Base-by-base conservation (phyloP, 2,113 vertebrate species). In the Anolis carolinensis region DNA sequence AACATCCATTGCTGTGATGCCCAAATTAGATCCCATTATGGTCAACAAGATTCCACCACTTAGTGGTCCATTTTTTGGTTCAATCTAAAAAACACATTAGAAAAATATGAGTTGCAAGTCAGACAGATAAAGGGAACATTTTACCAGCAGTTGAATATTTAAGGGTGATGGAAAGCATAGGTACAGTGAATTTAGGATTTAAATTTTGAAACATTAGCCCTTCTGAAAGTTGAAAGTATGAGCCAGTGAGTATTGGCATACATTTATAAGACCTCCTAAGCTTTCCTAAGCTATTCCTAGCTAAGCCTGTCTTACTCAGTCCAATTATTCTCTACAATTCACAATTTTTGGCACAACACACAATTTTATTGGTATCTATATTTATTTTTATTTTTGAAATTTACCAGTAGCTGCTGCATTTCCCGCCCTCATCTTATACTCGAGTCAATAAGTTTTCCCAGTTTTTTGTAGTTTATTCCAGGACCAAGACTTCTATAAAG, bases 11-110 rank as follows among this genome's bases (percentile, higher is more conserved):
- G 97, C 95, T 89, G 87, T 96, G 86, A 98, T 96, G 36, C 99
- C 99, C 96, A 99, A 93, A 88, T 99, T 99, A 88, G 98, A 99
- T 86, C 99, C 99, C 71, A 94, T 96, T 93, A 99, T 98, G 79
- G 99, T 99, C 87, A 99, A 92, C 0, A 95, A 93, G 89, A 99
- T 98, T 39, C 96, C 95, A 1, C 99, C 98, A 0, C 93, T 95
- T 34, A 97, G 92, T 0, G 99, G 98, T 25, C 98, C 98, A 0
- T 95, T 98, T 83, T 95, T 95, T 50, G 99, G 99, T 85, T 96
- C 88, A 95, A 99, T 97, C 99, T 99, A 89, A 86, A 88, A 76
- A 81, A 1, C 4, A 73, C 27, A 84, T 88, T 93, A 87, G 89
- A 90, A 27, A 89, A 70, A 63, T 18, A 34, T n/a, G 52, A 86